A percentile compares a stretch with the other conserved stretches of the same genome.
phyloP scores from a whole-genome alignment of 2,113 vertebrate genomes.

The Muntiacus muntjak region DNA sequence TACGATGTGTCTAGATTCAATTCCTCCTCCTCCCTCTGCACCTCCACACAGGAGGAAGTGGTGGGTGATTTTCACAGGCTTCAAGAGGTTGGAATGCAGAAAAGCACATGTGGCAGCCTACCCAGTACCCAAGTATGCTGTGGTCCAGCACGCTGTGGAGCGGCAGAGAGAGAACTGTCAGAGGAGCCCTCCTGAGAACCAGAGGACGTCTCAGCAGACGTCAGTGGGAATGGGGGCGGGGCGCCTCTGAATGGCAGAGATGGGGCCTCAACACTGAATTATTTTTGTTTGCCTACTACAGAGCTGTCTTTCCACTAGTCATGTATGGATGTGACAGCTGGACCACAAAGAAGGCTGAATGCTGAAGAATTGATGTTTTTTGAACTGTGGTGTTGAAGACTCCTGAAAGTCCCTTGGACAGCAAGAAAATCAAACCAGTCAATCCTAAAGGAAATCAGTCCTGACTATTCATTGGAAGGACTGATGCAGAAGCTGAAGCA shows the following conservation, averaged over 20 bases:
- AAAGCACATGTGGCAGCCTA: neutral
- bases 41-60: neutral
- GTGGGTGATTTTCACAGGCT: fast-evolving
- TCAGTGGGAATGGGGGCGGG: fast-evolving
- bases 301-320: neutral
- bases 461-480: neutral
- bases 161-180: neutral
- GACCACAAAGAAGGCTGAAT: neutral
- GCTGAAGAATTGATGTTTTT: neutral
- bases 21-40: no score
- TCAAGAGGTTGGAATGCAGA: neutral
- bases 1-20: fast-evolving
- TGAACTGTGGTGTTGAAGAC: neutral
- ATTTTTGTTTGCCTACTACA: neutral
- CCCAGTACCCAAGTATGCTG: fast-evolving
- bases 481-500: neutral
- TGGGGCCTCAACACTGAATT: neutral
- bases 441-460: neutral
- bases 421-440: neutral
- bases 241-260: fast-evolving
- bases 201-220: neutral
- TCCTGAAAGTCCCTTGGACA: neutral
- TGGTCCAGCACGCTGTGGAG: fast-evolving
- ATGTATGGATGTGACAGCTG: neutral
- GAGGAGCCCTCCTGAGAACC: neutral